Conservation (phyloP, 2,797 vertebrate genomes). For the Knipowitschia caucasica region DNA sequence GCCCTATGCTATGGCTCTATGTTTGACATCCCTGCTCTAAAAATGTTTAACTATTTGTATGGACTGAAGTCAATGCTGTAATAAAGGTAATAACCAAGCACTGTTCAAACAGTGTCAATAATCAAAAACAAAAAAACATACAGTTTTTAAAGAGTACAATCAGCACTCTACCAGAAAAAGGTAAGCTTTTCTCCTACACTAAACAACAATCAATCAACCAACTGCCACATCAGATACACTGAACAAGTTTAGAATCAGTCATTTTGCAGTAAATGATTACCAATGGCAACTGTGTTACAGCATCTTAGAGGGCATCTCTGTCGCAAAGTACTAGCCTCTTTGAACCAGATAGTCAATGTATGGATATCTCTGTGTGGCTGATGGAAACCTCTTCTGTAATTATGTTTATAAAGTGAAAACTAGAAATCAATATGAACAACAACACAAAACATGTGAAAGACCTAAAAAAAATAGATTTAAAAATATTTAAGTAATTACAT, state of each 20-base stretch:
- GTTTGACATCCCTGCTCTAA: too few relatives aligned
- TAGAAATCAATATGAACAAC: background rate
- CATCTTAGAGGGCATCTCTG: constrained; percentile 18
- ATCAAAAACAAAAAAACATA: too few relatives aligned
- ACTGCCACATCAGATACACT: background rate
- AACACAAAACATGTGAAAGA: background rate
- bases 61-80: too few relatives aligned
- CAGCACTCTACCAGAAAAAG: too few relatives aligned
- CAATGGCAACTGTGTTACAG: constrained; percentile 60
- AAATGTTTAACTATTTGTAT: too few relatives aligned
- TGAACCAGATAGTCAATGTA: background rate
- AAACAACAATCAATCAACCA: background rate
- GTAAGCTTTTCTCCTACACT: too few relatives aligned
- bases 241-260: constrained; percentile 14
- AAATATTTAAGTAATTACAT: too few relatives aligned
- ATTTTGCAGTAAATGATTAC: constrained; percentile 45
- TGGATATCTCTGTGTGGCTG: background rate
- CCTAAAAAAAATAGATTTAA: background rate
- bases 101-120: too few relatives aligned
- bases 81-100: too few relatives aligned
- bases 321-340: constrained; percentile 22
- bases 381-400: background rate
- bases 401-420: background rate
- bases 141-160: too few relatives aligned
- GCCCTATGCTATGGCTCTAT: too few relatives aligned